These are phyloP conservation scores for Harpalus rubripes DNA, from an alignment of 2,888 invertebrate genomes.

Conservation along the genomic window DNA sequence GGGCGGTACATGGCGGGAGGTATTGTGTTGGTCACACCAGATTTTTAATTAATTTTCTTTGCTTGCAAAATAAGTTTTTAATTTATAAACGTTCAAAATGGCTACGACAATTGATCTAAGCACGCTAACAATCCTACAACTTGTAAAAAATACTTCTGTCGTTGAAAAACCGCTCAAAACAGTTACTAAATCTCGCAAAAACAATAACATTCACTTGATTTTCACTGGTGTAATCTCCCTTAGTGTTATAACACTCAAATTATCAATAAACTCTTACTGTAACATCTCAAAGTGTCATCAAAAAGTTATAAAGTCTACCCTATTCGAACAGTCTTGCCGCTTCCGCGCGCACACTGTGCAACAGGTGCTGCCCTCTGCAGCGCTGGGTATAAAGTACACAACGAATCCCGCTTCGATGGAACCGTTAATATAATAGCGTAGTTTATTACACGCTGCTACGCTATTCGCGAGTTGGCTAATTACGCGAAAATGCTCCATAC, in stretches of 20 bases:
- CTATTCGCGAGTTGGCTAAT: conserved; percentile 24
- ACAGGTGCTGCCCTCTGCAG: conserved; percentile 58
- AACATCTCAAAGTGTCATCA: conserved; percentile 35
- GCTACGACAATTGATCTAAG: no score
- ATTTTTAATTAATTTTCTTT: no score
- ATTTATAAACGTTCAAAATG: no score
- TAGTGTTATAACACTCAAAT: conserved; percentile 1
- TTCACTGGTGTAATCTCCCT: background rate
- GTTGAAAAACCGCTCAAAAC: background rate
- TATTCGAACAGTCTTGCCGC: background rate
- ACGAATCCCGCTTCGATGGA: conserved; percentile 55
- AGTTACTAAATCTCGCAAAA: background rate
- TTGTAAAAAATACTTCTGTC: no score
- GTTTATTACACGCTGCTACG: conserved; percentile 54
- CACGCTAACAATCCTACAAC: no score
- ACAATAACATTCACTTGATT: conserved; percentile 6
- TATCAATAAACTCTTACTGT: conserved; percentile 21
- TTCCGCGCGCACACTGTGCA: conserved; percentile 16
- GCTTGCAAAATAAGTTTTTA: no score
- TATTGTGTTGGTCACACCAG: no score
- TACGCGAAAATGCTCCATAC: conserved; percentile 57
- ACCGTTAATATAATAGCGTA: conserved; percentile 63
- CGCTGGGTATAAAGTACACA: conserved; percentile 48
- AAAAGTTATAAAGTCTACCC: conserved; percentile 22
- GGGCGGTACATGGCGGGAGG: no score